These are phyloP conservation scores for Buceros bicornis DNA, from an alignment of 2,797 vertebrate species.

Conservation along the genomic window DNA sequence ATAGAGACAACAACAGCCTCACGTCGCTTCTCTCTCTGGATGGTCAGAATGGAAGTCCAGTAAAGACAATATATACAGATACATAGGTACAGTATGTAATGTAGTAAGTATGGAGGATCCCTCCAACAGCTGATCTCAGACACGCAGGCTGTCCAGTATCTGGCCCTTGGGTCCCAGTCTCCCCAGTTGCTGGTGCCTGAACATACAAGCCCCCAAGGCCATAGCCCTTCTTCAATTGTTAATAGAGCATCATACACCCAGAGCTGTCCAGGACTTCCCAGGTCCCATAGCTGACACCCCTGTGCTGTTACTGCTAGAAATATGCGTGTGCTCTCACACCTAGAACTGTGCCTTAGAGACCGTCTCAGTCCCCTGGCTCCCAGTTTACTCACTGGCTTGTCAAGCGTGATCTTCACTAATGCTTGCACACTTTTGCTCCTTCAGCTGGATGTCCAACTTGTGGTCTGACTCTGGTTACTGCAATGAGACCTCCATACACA, in stretches of 20 bases:
- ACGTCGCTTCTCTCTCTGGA: background rate
- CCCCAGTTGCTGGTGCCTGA: background rate
- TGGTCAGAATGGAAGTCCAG: background rate
- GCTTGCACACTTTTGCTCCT: background rate
- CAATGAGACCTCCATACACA: background rate
- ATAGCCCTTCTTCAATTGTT: background rate
- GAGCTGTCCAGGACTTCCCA: background rate
- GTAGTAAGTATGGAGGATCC: background rate
- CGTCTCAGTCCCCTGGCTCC: background rate
- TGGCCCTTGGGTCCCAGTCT: background rate
- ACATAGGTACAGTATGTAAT: background rate
- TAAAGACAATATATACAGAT: background rate
- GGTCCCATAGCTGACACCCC: background rate
- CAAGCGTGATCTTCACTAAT: background rate
- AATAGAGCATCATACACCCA: background rate
- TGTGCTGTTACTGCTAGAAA: background rate
- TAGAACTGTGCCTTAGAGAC: background rate
- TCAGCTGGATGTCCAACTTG: background rate
- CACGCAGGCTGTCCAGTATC: background rate
- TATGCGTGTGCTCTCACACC: background rate
- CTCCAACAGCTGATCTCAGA: background rate
- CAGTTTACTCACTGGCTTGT: background rate
- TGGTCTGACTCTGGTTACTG: background rate
- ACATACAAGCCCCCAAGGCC: background rate
- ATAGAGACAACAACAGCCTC: background rate